Evolutionary conservation across 1,140 invertebrate genomes (phyloP).

Genomic region (Holcopasites calliopsidis): DNA sequence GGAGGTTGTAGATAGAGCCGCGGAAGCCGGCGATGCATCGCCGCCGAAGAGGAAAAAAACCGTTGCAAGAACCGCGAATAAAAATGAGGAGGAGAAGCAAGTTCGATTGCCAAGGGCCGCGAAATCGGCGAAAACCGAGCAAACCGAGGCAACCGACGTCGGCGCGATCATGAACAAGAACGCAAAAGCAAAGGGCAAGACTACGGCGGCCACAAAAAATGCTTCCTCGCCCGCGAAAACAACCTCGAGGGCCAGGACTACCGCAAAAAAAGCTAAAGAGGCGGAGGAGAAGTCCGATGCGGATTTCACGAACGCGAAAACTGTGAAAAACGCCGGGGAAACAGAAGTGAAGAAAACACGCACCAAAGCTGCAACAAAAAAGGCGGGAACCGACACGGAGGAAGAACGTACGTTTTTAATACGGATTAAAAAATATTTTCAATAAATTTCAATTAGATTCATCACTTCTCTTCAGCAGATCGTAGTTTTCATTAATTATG

Average conservation of each 20-base stretch:
- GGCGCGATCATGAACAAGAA: not conserved
- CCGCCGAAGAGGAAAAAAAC: conserved; percentile 37
- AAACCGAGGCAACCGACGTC: not conserved
- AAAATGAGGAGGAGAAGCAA: conserved; percentile 13
- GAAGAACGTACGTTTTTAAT: conserved; percentile 26
- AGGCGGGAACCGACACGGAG: conserved; percentile 16
- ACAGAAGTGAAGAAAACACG: conserved; percentile 16
- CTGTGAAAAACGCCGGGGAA: not conserved
- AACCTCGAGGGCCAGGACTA: not conserved
- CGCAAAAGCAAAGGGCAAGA: not conserved
- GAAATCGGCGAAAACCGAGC: conserved; percentile 10
- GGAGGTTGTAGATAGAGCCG: conserved; percentile 6
- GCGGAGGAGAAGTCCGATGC: not conserved
- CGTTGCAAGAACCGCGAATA: not conserved
- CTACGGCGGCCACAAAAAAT: not conserved
- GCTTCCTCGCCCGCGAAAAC: not conserved
- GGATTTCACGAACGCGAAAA: not conserved
- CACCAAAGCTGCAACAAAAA: conserved; percentile 9
- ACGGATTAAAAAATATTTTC: too few species aligned
- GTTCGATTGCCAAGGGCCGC: conserved; percentile 33
- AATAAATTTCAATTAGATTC: too few species aligned
- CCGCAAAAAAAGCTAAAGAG: not conserved
- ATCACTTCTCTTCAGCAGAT: too few species aligned
- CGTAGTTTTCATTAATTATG: too few species aligned
- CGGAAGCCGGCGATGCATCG: conserved; percentile 12